Conservation (phyloP, 2,113 vertebrate genomes). For the Gasterosteus aculeatus region DNA sequence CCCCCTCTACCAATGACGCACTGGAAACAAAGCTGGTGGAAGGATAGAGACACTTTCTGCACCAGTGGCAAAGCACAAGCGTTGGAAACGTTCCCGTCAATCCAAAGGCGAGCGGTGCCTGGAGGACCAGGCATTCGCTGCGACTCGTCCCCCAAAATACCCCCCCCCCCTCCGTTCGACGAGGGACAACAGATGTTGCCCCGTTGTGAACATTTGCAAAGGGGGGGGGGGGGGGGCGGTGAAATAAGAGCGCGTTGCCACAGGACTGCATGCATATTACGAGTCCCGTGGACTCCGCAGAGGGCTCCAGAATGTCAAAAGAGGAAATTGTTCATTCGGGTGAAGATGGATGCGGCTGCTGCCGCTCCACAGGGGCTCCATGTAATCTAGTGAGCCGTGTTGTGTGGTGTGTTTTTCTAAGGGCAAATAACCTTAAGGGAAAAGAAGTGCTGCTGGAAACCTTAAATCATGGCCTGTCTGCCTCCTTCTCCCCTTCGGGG, state of each 20-base stretch:
- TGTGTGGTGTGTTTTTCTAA: slow-evolving; percentile 10
- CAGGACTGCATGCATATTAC: not conserved
- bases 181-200: slow-evolving; percentile 40
- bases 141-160: slow-evolving; percentile 40
- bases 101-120: slow-evolving; percentile 20
- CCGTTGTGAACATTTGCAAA: slow-evolving; percentile 5
- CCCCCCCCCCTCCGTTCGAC: slow-evolving; percentile 5
- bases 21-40: slow-evolving; percentile 56
- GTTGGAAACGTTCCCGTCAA: slow-evolving; percentile 32
- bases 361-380: slow-evolving; percentile 13
- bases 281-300: not conserved
- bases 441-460: slow-evolving; percentile 15
- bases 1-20: slow-evolving; percentile 44
- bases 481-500: slow-evolving; percentile 26
- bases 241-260: slow-evolving; percentile 7
- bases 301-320: slow-evolving; percentile 3
- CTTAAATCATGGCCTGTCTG: slow-evolving; percentile 38
- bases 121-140: not conserved
- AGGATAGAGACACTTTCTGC: slow-evolving; percentile 38
- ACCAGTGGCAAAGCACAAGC: slow-evolving; percentile 42
- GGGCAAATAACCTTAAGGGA: slow-evolving; percentile 20
- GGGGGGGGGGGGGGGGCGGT: too few species aligned
- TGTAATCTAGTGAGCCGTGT: slow-evolving; percentile 10
- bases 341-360: slow-evolving; percentile 23
- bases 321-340: slow-evolving; percentile 24